These are phyloP conservation scores for Trachelus tabidus DNA, from an alignment of 2,888 invertebrate species.

Conservation along the genomic window DNA sequence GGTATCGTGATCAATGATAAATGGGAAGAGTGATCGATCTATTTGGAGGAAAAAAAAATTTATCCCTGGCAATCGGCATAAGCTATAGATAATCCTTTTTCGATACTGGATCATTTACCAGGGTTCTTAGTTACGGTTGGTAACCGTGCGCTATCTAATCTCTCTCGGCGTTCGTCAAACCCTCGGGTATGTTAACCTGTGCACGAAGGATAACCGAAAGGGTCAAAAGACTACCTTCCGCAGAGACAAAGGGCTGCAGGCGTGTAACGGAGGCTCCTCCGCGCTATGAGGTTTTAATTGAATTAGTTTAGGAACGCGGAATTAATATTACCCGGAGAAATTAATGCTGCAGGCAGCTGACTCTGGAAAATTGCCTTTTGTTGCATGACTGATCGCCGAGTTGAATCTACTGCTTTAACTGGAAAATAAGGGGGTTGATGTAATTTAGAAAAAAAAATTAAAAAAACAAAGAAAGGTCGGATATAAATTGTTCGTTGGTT, in stretches of 20 bases:
- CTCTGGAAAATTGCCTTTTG: not conserved
- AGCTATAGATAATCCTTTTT: not conserved
- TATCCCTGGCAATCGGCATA: not conserved
- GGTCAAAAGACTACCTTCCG: not conserved
- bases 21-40: not conserved
- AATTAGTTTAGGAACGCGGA: constrained; percentile 44
- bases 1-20: not conserved
- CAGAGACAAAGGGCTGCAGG: not conserved
- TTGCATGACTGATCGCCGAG: not conserved
- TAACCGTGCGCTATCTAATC: not conserved
- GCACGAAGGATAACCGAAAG: not conserved
- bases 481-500: not conserved
- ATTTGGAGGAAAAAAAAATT: not conserved
- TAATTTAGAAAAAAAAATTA: not conserved
- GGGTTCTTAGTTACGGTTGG: not conserved
- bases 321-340: constrained; percentile 41
- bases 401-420: not conserved
- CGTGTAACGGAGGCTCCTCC: not conserved
- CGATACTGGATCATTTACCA: not conserved
- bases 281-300: constrained; percentile 36
- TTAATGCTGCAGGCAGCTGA: constrained; percentile 36
- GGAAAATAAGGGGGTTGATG: not conserved
- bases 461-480: not conserved
- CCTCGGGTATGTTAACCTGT: not conserved
- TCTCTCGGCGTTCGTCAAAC: not conserved